Percentiles rank a stretch among this genome's conserved stretches.
Conservation (phyloP, 2,113 vertebrate species). For the Mastomys coucha region DNA sequence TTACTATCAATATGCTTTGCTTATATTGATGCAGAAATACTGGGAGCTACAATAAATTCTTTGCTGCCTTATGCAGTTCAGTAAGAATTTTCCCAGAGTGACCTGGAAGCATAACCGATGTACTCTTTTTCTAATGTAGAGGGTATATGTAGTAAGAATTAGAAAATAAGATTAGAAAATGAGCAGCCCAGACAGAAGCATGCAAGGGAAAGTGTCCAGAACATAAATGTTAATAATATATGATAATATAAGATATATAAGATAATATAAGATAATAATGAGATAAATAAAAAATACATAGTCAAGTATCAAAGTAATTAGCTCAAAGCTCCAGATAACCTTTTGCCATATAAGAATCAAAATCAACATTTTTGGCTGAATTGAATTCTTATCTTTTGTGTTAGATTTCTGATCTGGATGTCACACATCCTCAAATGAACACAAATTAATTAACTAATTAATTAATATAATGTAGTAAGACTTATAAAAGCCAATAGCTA, state of each 20-base stretch:
- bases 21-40: neutral
- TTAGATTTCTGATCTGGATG: neutral
- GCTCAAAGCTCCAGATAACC: neutral
- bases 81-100: neutral
- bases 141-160: neutral
- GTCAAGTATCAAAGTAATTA: neutral
- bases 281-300: neutral
- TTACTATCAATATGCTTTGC: neutral
- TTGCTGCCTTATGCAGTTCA: neutral
- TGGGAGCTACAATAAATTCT: neutral
- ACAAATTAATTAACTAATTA: too few relatives aligned
- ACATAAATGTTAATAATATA: too few relatives aligned
- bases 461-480: neutral
- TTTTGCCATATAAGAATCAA: neutral
- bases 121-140: neutral
- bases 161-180: neutral
- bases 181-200: neutral
- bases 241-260: too few relatives aligned
- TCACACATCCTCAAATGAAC: too few relatives aligned
- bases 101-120: neutral
- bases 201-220: neutral
- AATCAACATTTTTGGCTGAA: neutral
- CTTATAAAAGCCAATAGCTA: neutral
- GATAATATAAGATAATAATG: neutral
- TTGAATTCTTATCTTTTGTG: neutral